Evolutionary conservation across 2,113 vertebrate species (phyloP).

Genomic region (Hemichromis elongatus): DNA sequence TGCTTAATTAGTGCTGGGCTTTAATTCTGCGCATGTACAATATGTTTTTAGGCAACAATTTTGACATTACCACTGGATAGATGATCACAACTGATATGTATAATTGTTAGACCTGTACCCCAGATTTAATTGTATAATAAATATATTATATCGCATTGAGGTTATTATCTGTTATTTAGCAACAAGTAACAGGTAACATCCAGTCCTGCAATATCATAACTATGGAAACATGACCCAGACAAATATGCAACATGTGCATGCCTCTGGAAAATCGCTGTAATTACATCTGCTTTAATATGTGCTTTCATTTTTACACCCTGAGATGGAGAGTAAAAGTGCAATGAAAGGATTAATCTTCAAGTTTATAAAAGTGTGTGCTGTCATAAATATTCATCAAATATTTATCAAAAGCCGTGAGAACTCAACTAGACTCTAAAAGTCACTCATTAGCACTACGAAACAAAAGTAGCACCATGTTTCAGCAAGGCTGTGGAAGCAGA

Average conservation of each 20-base stretch:
- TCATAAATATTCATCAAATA: constrained; percentile 2
- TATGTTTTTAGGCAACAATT: background rate
- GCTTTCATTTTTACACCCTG: background rate
- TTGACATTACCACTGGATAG: background rate
- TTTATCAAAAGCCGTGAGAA: background rate
- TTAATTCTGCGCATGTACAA: background rate
- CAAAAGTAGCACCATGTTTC: background rate
- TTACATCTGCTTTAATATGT: background rate
- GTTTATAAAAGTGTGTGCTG: background rate
- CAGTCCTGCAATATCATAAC: background rate
- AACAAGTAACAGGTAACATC: background rate
- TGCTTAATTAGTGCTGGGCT: background rate
- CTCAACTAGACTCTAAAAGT: background rate
- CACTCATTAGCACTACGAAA: background rate
- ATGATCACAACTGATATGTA: background rate
- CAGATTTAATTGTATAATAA: background rate
- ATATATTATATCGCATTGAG: background rate
- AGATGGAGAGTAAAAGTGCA: background rate
- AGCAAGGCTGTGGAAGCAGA: background rate
- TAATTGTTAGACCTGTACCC: background rate
- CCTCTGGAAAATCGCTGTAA: background rate
- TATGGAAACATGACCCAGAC: background rate
- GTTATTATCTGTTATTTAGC: background rate
- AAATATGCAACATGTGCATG: background rate
- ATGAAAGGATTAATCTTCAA: background rate